Conservation (phyloP, 1,140 invertebrate species). For the Danaus plexippus region DNA sequence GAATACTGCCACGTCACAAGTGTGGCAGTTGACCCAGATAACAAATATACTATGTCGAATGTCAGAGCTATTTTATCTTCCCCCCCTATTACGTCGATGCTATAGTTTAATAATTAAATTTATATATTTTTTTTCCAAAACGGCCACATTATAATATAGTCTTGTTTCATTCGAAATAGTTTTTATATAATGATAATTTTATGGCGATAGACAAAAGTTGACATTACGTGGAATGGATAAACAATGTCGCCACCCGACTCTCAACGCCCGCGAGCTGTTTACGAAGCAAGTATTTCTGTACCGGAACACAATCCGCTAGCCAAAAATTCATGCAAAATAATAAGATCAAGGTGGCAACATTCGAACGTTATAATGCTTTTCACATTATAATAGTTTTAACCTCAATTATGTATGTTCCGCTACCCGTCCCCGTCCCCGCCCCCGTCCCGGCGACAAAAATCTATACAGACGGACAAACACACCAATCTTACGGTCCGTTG, state of each 20-base stretch:
- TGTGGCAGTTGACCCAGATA: too few relatives aligned
- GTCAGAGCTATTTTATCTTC: too few relatives aligned
- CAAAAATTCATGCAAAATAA: slow-evolving; percentile 51
- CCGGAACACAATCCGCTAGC: slow-evolving; percentile 52
- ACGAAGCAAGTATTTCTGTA: slow-evolving; percentile 56
- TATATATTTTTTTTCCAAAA: too few relatives aligned
- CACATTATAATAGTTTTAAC: slow-evolving; percentile 32
- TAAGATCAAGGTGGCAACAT: slow-evolving; percentile 51
- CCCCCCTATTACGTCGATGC: too few relatives aligned
- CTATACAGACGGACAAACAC: too few relatives aligned
- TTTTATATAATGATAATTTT: neutral
- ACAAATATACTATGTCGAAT: too few relatives aligned
- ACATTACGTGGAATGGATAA: slow-evolving; percentile 6
- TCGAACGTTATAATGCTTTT: slow-evolving; percentile 26
- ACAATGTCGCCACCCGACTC: slow-evolving; percentile 21
- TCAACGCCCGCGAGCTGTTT: slow-evolving; percentile 32
- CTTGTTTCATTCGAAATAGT: too few relatives aligned
- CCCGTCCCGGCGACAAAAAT: too few relatives aligned
- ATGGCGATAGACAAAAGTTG: neutral
- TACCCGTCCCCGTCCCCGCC: slow-evolving; percentile 9
- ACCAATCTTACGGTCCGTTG: too few relatives aligned
- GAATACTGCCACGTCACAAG: too few relatives aligned
- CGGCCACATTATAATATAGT: too few relatives aligned
- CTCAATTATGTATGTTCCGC: slow-evolving; percentile 27
- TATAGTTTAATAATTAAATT: too few relatives aligned